Conservation (phyloP, 1,140 invertebrate genomes). For the Drosophila nebulosa region DNA sequence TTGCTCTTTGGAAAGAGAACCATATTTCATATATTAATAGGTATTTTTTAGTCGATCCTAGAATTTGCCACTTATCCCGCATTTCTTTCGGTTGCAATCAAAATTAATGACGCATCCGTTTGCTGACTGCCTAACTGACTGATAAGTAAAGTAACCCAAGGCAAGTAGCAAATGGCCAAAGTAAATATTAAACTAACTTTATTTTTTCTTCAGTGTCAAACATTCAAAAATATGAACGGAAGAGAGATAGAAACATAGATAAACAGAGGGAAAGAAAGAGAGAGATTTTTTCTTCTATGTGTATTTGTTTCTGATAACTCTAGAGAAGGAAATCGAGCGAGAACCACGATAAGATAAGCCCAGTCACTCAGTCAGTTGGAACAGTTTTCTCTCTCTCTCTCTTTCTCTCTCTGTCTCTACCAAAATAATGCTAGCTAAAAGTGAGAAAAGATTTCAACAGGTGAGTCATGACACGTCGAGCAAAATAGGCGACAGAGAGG, state of each 20-base stretch:
- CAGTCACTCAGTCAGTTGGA: background rate
- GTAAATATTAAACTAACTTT: slow-evolving; percentile 32
- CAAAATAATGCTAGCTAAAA: background rate
- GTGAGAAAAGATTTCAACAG: background rate
- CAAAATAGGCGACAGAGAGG: background rate
- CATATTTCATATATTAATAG: background rate
- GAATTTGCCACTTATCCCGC: slow-evolving; percentile 9
- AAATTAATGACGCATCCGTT: slow-evolving; percentile 31
- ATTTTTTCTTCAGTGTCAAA: slow-evolving; percentile 10
- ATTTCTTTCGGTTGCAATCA: slow-evolving; percentile 30
- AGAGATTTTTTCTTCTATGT: slow-evolving; percentile 21
- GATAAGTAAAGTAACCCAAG: slow-evolving; percentile 13
- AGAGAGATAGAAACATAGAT: slow-evolving; percentile 20
- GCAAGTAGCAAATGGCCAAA: slow-evolving; percentile 16
- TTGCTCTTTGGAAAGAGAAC: no score
- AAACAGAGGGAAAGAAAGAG: background rate
- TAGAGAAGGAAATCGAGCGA: background rate
- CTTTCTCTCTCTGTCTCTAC: background rate
- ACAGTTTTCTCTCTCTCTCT: background rate
- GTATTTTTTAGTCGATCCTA: background rate
- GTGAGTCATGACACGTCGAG: background rate
- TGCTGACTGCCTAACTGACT: no score
- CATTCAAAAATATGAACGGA: background rate
- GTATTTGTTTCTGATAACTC: slow-evolving; percentile 13
- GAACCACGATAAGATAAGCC: slow-evolving; percentile 36